Conservation (phyloP, 2,113 vertebrate genomes). For the Myiozetetes cayanensis region DNA sequence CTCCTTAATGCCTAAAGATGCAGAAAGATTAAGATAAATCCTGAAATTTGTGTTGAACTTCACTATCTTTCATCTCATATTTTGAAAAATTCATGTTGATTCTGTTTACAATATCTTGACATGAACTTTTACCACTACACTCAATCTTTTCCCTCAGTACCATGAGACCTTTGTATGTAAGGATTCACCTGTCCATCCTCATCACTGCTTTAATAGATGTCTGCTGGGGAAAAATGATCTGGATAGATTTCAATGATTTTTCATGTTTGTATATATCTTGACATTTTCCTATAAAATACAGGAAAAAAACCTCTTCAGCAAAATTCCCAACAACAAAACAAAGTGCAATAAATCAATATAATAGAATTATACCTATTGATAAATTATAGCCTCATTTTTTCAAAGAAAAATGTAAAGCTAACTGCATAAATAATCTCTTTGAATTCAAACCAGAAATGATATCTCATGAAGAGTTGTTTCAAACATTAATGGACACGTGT, state of each 20-base stretch:
- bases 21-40: background rate
- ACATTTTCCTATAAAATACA: background rate
- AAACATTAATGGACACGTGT: background rate
- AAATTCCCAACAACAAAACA: accelerated
- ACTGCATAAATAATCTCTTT: background rate
- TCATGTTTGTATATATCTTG: background rate
- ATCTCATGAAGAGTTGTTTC: background rate
- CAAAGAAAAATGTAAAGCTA: background rate
- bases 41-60: background rate
- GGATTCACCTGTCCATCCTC: background rate
- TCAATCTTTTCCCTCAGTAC: background rate
- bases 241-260: background rate
- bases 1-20: background rate
- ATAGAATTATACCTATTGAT: background rate
- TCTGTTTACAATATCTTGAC: background rate
- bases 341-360: background rate
- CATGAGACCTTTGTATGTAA: background rate
- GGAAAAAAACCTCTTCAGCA: background rate
- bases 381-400: background rate
- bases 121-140: background rate
- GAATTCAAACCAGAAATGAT: background rate
- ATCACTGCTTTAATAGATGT: background rate
- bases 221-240: background rate
- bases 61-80: background rate
- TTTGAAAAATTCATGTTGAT: background rate